Evolutionary conservation across 1,140 invertebrate genomes (phyloP), one percentile per base, ranked within the genome.

Genomic region (Ceratina australensis): DNA sequence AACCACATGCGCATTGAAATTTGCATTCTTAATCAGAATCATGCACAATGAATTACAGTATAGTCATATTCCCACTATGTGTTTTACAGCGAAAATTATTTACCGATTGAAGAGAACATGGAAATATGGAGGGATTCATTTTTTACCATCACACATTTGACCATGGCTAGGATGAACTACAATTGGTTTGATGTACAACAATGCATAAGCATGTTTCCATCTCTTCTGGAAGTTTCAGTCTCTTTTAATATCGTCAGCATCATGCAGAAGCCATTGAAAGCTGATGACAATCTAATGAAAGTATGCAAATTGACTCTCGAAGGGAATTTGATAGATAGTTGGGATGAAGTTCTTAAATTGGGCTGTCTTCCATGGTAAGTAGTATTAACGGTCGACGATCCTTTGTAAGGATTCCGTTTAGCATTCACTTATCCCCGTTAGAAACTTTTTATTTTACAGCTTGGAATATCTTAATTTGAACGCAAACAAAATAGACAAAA

Each of bases 261-360:
- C 8, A 82, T n/a, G 50, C 85, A 86, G 18, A 73, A 81, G 47
- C 90, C 93, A 54, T 28, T 82, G 8, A 42, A 42, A n/a, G 69
- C 79, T 68, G 83, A 87, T 77, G 86, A 93, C 2, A 91, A 93
- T 82, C 79, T 87, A 64, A 87, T 90, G 68, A 91, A 93, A 87
- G 88, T 95, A 56, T 90, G 89, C 83, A 88, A 91, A 82, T 87
- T 98, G 10, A 95, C 96, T 79, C 91, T 98, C n/a, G 95, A 97
- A 90, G 94, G 95, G 20, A 98, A 98, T 91, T 92, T 93, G 22
- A 94, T 98, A 61, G 88, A 91, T 69, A 92, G 93, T 78, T 98
- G 97, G 96, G 88, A 94, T 68, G 95, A 98, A 91, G 91, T 98
- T 28, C 91, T 95, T 79, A 96, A 97, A 88, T 90, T 98, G 61